phyloP scores from a whole-genome alignment of 2,797 vertebrate species.

The Notolepis coatsorum region DNA sequence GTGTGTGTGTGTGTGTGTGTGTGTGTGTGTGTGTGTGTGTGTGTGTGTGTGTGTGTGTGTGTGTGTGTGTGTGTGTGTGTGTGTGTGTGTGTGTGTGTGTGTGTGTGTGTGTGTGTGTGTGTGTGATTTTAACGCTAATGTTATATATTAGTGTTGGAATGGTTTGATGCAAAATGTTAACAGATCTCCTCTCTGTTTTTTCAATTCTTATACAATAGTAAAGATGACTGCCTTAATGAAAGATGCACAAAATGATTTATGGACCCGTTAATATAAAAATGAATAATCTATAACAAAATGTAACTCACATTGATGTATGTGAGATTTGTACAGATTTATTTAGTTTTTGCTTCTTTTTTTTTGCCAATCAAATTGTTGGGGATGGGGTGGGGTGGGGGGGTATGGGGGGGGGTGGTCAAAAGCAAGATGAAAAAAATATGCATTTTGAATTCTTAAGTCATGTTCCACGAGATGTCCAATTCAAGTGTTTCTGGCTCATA shows the following conservation, averaged over 20 bases:
- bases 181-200: slow-evolving; percentile 2
- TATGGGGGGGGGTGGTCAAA: background rate
- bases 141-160: too few relatives aligned
- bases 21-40: too few relatives aligned
- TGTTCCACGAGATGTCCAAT: background rate
- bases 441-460: slow-evolving; percentile 10
- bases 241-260: slow-evolving; percentile 17
- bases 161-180: too few relatives aligned
- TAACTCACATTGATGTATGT: slow-evolving; percentile 23
- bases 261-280: slow-evolving; percentile 26
- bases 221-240: slow-evolving; percentile 7
- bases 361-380: slow-evolving; percentile 24
- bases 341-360: background rate
- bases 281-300: slow-evolving; percentile 10
- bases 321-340: slow-evolving; percentile 16
- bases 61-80: too few relatives aligned
- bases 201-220: background rate
- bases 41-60: too few relatives aligned
- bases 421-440: background rate
- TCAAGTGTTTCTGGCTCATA: background rate
- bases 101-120: too few relatives aligned
- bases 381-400: background rate
- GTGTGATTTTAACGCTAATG: too few relatives aligned
- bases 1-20: too few relatives aligned
- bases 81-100: too few relatives aligned